phyloP scores from a whole-genome alignment of 2,113 vertebrate genomes.

The Grantiella picta region DNA sequence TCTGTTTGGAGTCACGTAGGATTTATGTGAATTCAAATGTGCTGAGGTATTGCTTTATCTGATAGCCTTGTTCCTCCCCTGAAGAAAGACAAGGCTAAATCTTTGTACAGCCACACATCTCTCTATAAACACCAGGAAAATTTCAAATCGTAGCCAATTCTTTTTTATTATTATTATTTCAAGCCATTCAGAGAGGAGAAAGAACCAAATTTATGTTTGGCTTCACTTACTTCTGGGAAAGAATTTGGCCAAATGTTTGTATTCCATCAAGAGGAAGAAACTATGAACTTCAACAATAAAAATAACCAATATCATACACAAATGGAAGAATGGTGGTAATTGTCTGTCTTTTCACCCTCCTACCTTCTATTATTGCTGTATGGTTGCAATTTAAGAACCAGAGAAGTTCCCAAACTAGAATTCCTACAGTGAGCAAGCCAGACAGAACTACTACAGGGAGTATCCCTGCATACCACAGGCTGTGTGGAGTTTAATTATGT shows the following conservation, averaged over 20 bases:
- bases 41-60: slow-evolving; percentile 27
- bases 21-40: slow-evolving; percentile 30
- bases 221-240: slow-evolving; percentile 15
- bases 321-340: slow-evolving; percentile 38
- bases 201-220: slow-evolving; percentile 29
- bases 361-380: slow-evolving; percentile 16
- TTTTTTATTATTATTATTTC: slow-evolving; percentile 49
- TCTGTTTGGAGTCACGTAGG: background rate
- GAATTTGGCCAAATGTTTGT: slow-evolving; percentile 33
- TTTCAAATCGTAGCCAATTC: background rate
- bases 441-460: background rate
- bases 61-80: background rate
- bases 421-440: background rate
- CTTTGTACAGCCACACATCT: background rate
- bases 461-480: background rate
- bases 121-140: slow-evolving; percentile 32
- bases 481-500: background rate
- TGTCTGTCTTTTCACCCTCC: slow-evolving; percentile 9
- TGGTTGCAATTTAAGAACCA: slow-evolving; percentile 45
- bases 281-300: slow-evolving; percentile 46
- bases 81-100: background rate
- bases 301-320: slow-evolving; percentile 46
- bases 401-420: slow-evolving; percentile 13
- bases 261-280: slow-evolving; percentile 45
- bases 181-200: slow-evolving; percentile 38